Evolutionary conservation across 2,888 invertebrate genomes (phyloP), one percentile per base, ranked within the genome.

Genomic region (Eupithecia tripunctaria): DNA sequence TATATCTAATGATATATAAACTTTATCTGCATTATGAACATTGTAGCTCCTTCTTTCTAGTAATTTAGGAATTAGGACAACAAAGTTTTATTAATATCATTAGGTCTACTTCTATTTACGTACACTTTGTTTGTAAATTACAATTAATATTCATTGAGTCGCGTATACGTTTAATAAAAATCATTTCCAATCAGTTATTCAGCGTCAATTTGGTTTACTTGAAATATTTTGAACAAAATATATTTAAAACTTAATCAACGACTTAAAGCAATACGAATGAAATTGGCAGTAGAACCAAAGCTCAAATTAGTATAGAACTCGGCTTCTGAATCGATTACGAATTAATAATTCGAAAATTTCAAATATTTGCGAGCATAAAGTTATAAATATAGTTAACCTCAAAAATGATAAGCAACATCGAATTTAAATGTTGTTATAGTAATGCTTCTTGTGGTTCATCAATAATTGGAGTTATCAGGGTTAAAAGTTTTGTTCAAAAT

Each of bases 401-500:
- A 82, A 86, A 81, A 84, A 86, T 89, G 47, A 89, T 86, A 84
- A 83, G 82, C 90, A 91, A 91, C 93, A 93, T 93, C 93, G 93
- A 94, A 94, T 94, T 93, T 93, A 94, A 86, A 90, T 89, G 89
- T 91, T 91, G 91, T 90, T 88, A 86, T 69, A 82, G 85, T 89
- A 91, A 88, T 89, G 91, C 91, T 91, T 90, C 88, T 89, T 91
- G 87, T 87, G 85, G 86, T 86, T 85, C 82, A 85, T 91, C 91
- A 89, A 89, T 89, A 89, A 91, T 86, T 93, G 94, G 94, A 94
- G 89, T 92, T 91, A 93, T 93, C 94, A 94, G 94, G 94, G 94
- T 94, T 93, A 85, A 86, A 88, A 86, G 87, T 91, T 91, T 92
- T 85, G 83, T 91, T 92, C 89, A 85, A 86, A 88, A 77, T 88